These are phyloP conservation scores for Idaea dimidiata DNA, from an alignment of 2,888 invertebrate species.

Conservation along the genomic window DNA sequence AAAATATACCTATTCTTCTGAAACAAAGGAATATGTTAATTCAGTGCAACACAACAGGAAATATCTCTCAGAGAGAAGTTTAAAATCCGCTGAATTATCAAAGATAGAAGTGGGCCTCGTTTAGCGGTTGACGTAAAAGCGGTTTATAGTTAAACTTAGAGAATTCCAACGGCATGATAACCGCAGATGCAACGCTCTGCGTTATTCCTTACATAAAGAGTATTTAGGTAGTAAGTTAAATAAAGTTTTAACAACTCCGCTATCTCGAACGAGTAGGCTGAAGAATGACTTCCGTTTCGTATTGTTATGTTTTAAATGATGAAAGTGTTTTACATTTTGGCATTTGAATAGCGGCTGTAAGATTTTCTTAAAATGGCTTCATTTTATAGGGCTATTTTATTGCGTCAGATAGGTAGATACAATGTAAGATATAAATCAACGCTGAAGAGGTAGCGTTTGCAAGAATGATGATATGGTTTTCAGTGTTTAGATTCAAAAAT, in stretches of 20 bases:
- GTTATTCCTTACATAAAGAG: constrained; percentile 12
- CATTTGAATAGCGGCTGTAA: background rate
- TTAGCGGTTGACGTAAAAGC: constrained; percentile 25
- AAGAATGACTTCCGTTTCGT: background rate
- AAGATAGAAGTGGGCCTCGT: constrained; percentile 22
- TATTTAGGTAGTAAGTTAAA: background rate
- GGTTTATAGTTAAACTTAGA: constrained; percentile 23
- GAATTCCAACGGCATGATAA: constrained; percentile 15
- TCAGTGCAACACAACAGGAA: background rate
- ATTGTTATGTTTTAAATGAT: constrained; percentile 1
- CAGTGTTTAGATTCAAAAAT: background rate
- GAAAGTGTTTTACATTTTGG: background rate
- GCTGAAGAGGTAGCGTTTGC: background rate
- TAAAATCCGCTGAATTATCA: constrained; percentile 18
- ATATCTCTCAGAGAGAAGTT: background rate
- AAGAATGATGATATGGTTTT: background rate
- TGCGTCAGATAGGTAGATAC: background rate
- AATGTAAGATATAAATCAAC: background rate
- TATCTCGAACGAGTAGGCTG: constrained; percentile 3
- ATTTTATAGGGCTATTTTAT: background rate
- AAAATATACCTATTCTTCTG: background rate
- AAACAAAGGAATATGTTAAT: background rate
- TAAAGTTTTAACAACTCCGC: constrained; percentile 13
- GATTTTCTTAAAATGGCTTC: background rate
- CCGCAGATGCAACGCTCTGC: constrained; percentile 20